Evolutionary conservation across 2,888 invertebrate species (phyloP).

Genomic region (Drosophila stalkeri): DNA sequence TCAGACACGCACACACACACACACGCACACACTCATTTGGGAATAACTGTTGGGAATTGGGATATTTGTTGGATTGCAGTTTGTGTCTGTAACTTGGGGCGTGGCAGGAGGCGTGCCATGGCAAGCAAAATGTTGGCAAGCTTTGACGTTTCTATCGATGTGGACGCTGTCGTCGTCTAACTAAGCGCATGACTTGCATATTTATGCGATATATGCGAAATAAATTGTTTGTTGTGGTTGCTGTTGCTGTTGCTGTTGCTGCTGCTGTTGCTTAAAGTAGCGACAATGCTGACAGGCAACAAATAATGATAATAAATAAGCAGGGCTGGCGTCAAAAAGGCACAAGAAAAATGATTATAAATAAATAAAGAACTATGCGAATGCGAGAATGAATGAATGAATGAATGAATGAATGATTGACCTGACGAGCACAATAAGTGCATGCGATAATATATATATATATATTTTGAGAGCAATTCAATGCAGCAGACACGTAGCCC

Average conservation of each 20-base stretch:
- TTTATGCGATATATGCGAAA: constrained; percentile 70
- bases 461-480: constrained; percentile 66
- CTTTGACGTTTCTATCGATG: constrained; percentile 34
- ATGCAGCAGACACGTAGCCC: constrained; percentile 56
- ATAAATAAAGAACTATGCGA: constrained; percentile 61
- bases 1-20: constrained; percentile 4
- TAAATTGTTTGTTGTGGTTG: constrained; percentile 62
- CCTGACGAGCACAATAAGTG: constrained; percentile 41
- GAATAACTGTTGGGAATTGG: constrained; percentile 26
- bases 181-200: constrained; percentile 75
- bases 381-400: constrained; percentile 22
- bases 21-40: constrained; percentile 27
- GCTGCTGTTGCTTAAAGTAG: constrained; percentile 20
- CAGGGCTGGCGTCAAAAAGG: constrained; percentile 35
- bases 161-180: constrained; percentile 46
- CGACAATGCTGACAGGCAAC: constrained; percentile 39
- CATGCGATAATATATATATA: constrained; percentile 45
- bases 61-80: constrained; percentile 44
- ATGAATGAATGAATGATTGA: constrained; percentile 12
- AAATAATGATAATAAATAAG: constrained; percentile 51
- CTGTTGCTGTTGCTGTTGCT: constrained; percentile 4
- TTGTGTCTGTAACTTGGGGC: constrained; percentile 17
- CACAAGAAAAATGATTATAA: constrained; percentile 51
- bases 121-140: constrained; percentile 13
- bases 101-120: constrained; percentile 10